Conservation (phyloP, 64 coral and sea anemone species). For the Montipora capricornis region DNA sequence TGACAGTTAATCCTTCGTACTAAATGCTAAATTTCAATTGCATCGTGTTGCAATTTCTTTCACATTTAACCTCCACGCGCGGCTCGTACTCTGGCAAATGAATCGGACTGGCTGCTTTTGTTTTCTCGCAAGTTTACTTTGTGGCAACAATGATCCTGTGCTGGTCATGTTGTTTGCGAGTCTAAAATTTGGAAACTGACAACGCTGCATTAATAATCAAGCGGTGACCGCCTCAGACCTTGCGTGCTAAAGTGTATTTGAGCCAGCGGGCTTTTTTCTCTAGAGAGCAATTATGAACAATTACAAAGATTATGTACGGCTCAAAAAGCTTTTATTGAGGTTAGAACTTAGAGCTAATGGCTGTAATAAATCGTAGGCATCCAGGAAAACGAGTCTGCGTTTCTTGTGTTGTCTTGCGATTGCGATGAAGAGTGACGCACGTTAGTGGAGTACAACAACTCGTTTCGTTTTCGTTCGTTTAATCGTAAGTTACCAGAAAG, state of each 20-base stretch:
- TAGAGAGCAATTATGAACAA: conserved; percentile 38
- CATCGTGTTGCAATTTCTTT: background rate
- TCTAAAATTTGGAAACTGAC: background rate
- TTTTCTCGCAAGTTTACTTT: background rate
- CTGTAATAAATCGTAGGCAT: background rate
- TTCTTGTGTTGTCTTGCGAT: background rate
- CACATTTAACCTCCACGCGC: background rate
- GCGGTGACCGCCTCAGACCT: background rate
- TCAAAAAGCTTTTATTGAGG: conserved; percentile 26
- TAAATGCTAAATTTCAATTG: background rate
- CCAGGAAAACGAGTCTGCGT: background rate
- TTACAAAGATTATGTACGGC: conserved; percentile 15
- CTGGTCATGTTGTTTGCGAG: background rate
- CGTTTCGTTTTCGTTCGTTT: background rate
- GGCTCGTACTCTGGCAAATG: background rate
- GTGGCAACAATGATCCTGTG: background rate
- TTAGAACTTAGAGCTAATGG: conserved; percentile 10
- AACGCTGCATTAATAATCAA: background rate
- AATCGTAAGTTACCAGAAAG: background rate
- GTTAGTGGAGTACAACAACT: background rate
- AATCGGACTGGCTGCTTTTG: background rate
- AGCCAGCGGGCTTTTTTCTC: conserved; percentile 4
- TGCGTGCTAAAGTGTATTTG: background rate
- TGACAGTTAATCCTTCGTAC: conserved; percentile 33
- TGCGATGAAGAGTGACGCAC: background rate